These are phyloP conservation scores for Drosophila monieri DNA, from an alignment of 2,888 invertebrate genomes.

Conservation along the genomic window DNA sequence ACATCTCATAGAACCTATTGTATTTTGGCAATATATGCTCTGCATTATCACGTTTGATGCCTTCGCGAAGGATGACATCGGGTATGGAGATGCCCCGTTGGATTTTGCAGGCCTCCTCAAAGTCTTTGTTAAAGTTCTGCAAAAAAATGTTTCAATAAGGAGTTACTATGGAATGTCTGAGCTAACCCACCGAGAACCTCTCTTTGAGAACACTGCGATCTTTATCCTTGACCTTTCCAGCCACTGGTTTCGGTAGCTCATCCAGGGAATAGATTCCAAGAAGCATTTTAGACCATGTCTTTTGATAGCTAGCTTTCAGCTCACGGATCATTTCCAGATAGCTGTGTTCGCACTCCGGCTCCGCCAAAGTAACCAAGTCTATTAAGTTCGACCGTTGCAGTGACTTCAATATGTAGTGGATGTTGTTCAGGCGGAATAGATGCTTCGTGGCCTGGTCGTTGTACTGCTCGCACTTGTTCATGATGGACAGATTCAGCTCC, in stretches of 20 bases:
- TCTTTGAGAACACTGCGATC: slow-evolving; percentile 94
- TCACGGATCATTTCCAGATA: slow-evolving; percentile 95
- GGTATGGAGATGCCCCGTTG: slow-evolving; percentile 97
- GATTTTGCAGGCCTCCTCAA: slow-evolving; percentile 93
- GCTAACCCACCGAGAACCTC: slow-evolving; percentile 90
- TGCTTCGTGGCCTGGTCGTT: slow-evolving; percentile 93
- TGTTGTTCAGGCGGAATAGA: slow-evolving; percentile 96
- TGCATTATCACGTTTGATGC: slow-evolving; percentile 94
- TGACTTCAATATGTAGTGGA: slow-evolving; percentile 96
- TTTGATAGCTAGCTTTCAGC: slow-evolving; percentile 87
- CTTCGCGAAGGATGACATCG: slow-evolving; percentile 94
- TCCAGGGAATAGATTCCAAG: slow-evolving; percentile 89
- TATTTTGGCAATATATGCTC: slow-evolving; percentile 94
- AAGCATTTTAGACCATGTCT: slow-evolving; percentile 93
- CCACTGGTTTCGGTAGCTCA: slow-evolving; percentile 87
- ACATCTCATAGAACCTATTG: slow-evolving; percentile 90
- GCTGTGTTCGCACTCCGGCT: slow-evolving; percentile 93
- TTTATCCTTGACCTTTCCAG: slow-evolving; percentile 92
- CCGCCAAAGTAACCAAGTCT: slow-evolving; percentile 91
- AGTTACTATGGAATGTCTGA: not conserved
- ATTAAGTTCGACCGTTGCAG: slow-evolving; percentile 93
- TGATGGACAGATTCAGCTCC: slow-evolving; percentile 94
- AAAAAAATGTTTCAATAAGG: not conserved
- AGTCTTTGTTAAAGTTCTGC: slow-evolving; percentile 97
- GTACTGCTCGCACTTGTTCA: slow-evolving; percentile 96